Percentiles rank a stretch among this genome's conserved stretches.
Conservation (phyloP, 1,140 invertebrate genomes). For the Atopsyche davidsoni region DNA sequence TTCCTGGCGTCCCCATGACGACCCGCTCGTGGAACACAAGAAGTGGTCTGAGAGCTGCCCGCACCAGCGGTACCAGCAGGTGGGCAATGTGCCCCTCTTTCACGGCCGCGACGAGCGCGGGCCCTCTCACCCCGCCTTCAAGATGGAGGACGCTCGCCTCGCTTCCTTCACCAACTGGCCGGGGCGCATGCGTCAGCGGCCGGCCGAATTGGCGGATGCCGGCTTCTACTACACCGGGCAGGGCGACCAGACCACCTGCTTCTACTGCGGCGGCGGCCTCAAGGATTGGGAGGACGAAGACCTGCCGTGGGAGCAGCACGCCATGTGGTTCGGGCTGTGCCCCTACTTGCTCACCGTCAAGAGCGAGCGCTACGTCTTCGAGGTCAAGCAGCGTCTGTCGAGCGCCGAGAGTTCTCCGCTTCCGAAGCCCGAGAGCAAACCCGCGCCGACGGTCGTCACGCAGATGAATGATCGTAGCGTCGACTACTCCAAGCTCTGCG, state of each 20-base stretch:
- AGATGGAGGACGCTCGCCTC: slow-evolving; percentile 59
- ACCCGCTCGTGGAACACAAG: no score
- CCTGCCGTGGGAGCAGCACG: slow-evolving; percentile 84
- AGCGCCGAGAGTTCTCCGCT: neutral
- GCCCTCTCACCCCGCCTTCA: slow-evolving; percentile 50
- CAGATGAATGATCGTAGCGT: no score
- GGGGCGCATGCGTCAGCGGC: slow-evolving; percentile 64
- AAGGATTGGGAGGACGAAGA: slow-evolving; percentile 83
- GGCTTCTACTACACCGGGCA: slow-evolving; percentile 88
- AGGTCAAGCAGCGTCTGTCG: no score
- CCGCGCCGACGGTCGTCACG: neutral
- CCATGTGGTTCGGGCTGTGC: slow-evolving; percentile 76
- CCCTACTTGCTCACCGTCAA: slow-evolving; percentile 68
- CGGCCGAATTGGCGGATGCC: slow-evolving; percentile 71
- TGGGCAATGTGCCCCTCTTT: no score
- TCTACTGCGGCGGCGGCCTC: slow-evolving; percentile 77
- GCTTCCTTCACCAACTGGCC: slow-evolving; percentile 71
- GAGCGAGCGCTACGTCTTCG: slow-evolving; percentile 61
- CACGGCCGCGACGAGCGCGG: slow-evolving; percentile 64
- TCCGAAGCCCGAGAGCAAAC: neutral
- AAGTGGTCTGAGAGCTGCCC: no score
- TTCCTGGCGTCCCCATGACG: no score
- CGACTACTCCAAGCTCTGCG: slow-evolving; percentile 53
- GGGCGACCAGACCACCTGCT: slow-evolving; percentile 79
- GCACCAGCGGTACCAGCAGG: no score